phyloP scores from a whole-genome alignment of 1,140 invertebrate species.

The Leptinotarsa texana region DNA sequence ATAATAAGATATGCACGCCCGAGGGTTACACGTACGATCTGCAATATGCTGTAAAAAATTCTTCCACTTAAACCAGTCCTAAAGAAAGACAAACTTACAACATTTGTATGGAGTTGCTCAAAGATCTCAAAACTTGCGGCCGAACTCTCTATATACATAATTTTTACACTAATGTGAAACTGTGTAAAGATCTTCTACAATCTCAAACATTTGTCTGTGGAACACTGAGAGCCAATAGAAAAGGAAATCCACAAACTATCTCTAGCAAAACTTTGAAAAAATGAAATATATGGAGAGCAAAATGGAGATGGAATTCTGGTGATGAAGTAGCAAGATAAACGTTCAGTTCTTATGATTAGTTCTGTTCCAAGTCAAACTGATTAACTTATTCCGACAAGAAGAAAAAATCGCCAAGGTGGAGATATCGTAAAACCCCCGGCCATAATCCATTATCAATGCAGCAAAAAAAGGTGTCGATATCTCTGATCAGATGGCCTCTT shows the following conservation, averaged over 20 bases:
- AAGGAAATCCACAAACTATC: not conserved
- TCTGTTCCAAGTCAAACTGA: slow-evolving; percentile 3
- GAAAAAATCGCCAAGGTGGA: not conserved
- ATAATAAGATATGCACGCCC: slow-evolving; percentile 49
- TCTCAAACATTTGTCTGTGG: slow-evolving; percentile 1
- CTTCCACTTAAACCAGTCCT: not conserved
- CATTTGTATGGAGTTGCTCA: not conserved
- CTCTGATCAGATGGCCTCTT: not conserved
- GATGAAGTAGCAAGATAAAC: slow-evolving; percentile 7
- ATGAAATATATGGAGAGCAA: slow-evolving; percentile 16
- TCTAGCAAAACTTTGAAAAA: slow-evolving; percentile 3
- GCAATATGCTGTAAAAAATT: slow-evolving; percentile 47
- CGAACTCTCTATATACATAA: too few species aligned
- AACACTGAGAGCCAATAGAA: not conserved
- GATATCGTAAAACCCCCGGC: slow-evolving; percentile 9
- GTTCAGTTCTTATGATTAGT: slow-evolving; percentile 7
- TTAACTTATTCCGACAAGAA: not conserved
- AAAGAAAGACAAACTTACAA: not conserved
- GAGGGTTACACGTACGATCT: slow-evolving; percentile 48
- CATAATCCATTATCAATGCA: not conserved
- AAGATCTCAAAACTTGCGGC: not conserved
- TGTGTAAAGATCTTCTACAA: not conserved
- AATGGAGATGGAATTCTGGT: not conserved
- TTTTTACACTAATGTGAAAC: too few species aligned
- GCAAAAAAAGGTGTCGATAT: not conserved